Base-by-base conservation (phyloP, 2,113 vertebrate genomes). In the Lanius collurio region DNA sequence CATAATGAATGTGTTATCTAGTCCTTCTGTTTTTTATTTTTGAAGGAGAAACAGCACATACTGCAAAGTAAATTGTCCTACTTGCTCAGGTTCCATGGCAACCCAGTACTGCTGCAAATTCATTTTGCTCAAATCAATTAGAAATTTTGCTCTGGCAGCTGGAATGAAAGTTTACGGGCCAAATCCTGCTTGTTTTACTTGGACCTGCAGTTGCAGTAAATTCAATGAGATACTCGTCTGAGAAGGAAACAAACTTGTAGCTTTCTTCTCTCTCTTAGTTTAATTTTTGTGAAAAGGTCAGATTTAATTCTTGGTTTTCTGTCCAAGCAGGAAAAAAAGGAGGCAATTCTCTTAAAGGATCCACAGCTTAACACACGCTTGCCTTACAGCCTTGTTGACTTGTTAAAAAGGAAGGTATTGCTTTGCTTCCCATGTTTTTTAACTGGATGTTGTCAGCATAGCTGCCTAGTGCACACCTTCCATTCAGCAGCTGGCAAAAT, bases 1-100 rank as follows among this genome's bases (percentile, higher is more conserved):
- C 92, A 93, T 96, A 96, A 97, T 94, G 95, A 96, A 96, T 79
- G 83, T 64, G 90, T 91, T 96, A 96, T 96, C 96, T 97, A 75
- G 95, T 97, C 94, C 95, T 96, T 94, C 96, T 97, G 96, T 33
- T 94, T 94, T 84, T 74, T 94, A 57, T 95, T 96, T 97, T 87
- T 92, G 93, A 97, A 96, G 86, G 88, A 93, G 93, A 97, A 94
- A 90, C 65, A 90, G 92, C 83, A 89, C 86, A 97, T 92, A 68
- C 90, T 18, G 21, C 90, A 71, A 86, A 95, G 80, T 47, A 80
- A 68, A 83, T 96, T 95, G 83, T 83, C 92, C 93, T 94, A 82
- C 88, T 96, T 96, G 95, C 88, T 94, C 83, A 92, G 77, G 76
- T 94, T 97, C 92, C 94, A 95, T 97, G 91, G 95, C 90, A 96